Base-by-base conservation (phyloP, 2,113 vertebrate genomes). In the Pitta sordida region DNA sequence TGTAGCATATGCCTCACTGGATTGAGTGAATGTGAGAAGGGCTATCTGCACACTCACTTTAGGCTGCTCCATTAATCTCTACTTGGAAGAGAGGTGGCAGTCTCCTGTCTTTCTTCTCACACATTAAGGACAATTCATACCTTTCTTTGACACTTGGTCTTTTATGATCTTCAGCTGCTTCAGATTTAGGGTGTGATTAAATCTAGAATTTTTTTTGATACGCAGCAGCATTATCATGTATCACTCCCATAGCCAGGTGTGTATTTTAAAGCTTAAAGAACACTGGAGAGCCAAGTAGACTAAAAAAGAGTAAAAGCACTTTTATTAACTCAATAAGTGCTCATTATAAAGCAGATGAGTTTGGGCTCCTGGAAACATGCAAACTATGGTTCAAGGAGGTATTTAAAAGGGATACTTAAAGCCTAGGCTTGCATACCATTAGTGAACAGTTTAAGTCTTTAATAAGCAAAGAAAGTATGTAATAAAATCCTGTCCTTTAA, bases 361-460 rank as follows among this genome's bases (percentile, higher is more conserved):
- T 81, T 91, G 55, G 36, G 16, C 4, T 13, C 23, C 6, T 18
- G 41, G 37, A 93, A 88, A 67, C 22, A 53, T 62, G 6, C 24
- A 81, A 43, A 14, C 63, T 79, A 21, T 80, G 17, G 60, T 88
- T 86, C 64, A 81, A 16, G 58, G 51, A 67, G 16, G 12, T 80
- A n/a, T 56, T 64, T 70, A 46, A 86, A 87, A 88, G 37, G 6
- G 4, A 17, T 62, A 34, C 17, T 73, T 80, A 52, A 58, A 86
- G 14, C 17, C 16, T 39, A 24, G 21, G 17, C 14, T 83, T 71
- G 32, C 0, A 0, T 70, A 48, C 34, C 21, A 12, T 26, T 70
- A 60, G 9, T 46, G 43, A 92, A 39, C 13, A 52, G 8, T 59
- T 70, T 39, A 59, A 90, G 30, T 67, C n/a, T 89, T 86, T 51